Base-by-base conservation (phyloP, 2,113 vertebrate genomes). In the Myxocyprinus asiaticus region DNA sequence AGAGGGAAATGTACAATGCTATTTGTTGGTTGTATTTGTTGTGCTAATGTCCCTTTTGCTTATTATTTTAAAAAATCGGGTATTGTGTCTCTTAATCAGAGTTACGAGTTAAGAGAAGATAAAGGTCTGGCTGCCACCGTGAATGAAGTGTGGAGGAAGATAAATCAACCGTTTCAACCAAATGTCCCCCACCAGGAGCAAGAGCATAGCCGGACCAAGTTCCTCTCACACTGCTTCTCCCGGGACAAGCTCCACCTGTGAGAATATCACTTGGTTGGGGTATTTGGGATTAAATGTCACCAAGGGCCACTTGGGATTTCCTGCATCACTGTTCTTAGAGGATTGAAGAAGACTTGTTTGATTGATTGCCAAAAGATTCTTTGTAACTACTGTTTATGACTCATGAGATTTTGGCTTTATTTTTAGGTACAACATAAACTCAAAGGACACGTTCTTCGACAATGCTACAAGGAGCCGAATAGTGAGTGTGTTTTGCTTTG, bases 241-340 rank as follows among this genome's bases (percentile, higher is more conserved):
- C 94, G 98, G 86, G 98, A 99, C 87, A 99, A 97, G 82, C 91
- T 98, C 71, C 94, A 99, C 88, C 91, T 99, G 97, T 99, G 87
- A 98, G 98, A 94, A 92, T 71, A 51, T 71, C 11, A 8, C 11
- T 51, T 50, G 93, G 93, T 84, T 4, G 62, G 76, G 67, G 42
- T 44, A 14, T 42, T n/a, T 33, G n/a, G 59, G 50, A 44, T 74
- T 74, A 50, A 3, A 33, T 33, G 22, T 3, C 22, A 33, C 22
- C 22, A 33, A 33, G 22, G 22, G 22, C 22, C 22, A 33, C 22
- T 33, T 33, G 22, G 22, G 22, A 33, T 33, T 33, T 33, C 3
- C 22, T 33, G 22, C 22, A 33, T 33, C 22, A 33, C 22, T 33
- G 1, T 33, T 33, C 22, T 33, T 33, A 33, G 22, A 33, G 22